phyloP scores from a whole-genome alignment of 2,113 vertebrate species.

The Corythoichthys haematopterus region DNA sequence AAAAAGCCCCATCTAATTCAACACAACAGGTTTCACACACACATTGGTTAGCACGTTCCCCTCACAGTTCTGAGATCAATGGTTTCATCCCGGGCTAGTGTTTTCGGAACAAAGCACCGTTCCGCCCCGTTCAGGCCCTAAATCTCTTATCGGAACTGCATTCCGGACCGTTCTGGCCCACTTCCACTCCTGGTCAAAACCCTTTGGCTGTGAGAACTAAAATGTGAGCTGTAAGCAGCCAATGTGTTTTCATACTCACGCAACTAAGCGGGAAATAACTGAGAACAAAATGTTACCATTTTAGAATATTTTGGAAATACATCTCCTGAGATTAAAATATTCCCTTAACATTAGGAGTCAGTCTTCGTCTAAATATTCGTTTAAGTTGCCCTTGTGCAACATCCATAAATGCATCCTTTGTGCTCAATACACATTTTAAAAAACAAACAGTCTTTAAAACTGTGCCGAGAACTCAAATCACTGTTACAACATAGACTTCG shows the following conservation, averaged over 20 bases:
- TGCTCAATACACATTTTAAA: conserved; percentile 7
- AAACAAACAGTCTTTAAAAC: conserved; percentile 19
- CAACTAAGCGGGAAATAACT: not conserved
- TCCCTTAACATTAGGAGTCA: conserved; percentile 8
- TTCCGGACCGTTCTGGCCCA: too few relatives aligned
- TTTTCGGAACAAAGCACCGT: too few relatives aligned
- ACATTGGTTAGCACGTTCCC: too few relatives aligned
- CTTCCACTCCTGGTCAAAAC: not conserved
- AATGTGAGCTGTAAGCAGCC: not conserved
- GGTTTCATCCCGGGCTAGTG: too few relatives aligned
- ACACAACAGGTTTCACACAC: too few relatives aligned
- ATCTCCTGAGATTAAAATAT: conserved; percentile 12
- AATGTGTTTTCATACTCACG: not conserved
- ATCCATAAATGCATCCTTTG: conserved; percentile 14
- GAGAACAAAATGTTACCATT: not conserved
- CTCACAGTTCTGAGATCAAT: too few relatives aligned
- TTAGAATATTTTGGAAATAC: not conserved
- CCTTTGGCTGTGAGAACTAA: not conserved
- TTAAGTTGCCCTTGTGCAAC: conserved; percentile 49
- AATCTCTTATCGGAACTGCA: too few relatives aligned
- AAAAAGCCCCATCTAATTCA: too few relatives aligned
- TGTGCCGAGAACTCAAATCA: conserved; percentile 22
- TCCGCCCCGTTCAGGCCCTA: too few relatives aligned
- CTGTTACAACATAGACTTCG: not conserved
- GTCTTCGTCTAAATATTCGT: conserved; percentile 4